Conservation (phyloP, 2,888 invertebrate species). For the Plutella xylostella region DNA sequence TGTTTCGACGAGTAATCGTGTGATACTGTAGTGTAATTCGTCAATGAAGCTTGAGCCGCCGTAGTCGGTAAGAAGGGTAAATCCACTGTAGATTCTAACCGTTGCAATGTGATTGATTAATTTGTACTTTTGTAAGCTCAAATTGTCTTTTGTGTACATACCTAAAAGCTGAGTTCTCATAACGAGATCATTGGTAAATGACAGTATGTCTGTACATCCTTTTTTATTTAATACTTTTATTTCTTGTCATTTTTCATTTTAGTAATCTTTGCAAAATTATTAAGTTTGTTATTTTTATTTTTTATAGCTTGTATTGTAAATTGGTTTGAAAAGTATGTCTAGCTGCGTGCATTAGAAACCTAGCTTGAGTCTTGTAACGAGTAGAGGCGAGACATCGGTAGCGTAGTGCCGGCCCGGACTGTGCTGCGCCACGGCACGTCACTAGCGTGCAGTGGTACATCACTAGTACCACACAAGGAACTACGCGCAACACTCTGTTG, state of each 20-base stretch:
- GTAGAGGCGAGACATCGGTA: conserved; percentile 53
- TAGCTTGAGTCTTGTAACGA: conserved; percentile 55
- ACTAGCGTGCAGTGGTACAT: background rate
- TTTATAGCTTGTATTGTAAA: background rate
- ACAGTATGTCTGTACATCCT: conserved; percentile 30
- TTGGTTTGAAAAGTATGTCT: conserved; percentile 6
- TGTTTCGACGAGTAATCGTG: conserved; percentile 59
- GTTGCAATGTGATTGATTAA: conserved; percentile 63
- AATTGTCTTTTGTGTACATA: conserved; percentile 64
- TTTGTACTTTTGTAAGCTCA: conserved; percentile 69
- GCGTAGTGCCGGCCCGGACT: conserved; percentile 31
- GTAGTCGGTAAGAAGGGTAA: conserved; percentile 62
- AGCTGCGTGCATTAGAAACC: conserved; percentile 29
- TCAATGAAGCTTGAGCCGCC: conserved; percentile 62
- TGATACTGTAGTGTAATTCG: conserved; percentile 60
- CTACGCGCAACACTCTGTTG: background rate
- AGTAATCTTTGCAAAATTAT: conserved; percentile 1
- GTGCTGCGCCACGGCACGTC: background rate
- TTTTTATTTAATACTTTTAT: conserved; percentile 36
- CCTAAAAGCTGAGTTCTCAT: conserved; percentile 44
- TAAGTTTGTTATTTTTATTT: conserved; percentile 2
- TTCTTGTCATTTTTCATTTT: conserved; percentile 10
- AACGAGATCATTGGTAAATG: conserved; percentile 31
- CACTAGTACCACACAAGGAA: background rate
- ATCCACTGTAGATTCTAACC: conserved; percentile 61